phyloP scores from a whole-genome alignment of 2,113 vertebrate genomes.

The Felis catus region F.catus_Fca126_mat1.0 CM031428.1:54108001-54108500 shows the following conservation, averaged over 20 bases:
- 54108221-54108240: constrained; percentile 54
- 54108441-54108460: not conserved
- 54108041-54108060: not conserved
- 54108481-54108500: not conserved
- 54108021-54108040: not conserved
- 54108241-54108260: constrained; percentile 21
- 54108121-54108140: constrained; percentile 49
- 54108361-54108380: not conserved
- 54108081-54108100: not conserved
- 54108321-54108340: not conserved
- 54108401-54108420: not conserved
- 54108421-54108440: not conserved
- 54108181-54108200: constrained; percentile 23
- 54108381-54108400: not conserved
- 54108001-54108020: not conserved
- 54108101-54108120: not conserved
- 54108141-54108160: not conserved
- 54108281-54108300: constrained; percentile 13
- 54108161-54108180: constrained; percentile 29
- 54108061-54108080: not conserved
- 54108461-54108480: not conserved
- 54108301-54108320: not conserved
- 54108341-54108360: not conserved
- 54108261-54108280: not conserved
- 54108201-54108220: constrained; percentile 41